Conservation (phyloP, 2,888 invertebrate species). For the Leptopilina drosophilae region DNA sequence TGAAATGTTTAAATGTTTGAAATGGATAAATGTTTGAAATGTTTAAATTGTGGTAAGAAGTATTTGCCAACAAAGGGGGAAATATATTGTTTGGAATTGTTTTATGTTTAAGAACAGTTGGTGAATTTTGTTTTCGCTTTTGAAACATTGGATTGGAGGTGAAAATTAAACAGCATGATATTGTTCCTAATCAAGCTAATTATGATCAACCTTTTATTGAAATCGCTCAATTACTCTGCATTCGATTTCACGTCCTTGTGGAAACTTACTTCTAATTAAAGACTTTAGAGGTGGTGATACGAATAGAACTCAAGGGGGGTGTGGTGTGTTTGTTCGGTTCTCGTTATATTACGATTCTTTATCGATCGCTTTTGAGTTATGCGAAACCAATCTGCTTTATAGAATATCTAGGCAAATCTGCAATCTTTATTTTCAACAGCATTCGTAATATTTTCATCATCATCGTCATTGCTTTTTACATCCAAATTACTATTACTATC, state of each 20-base stretch:
- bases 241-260: slow-evolving; percentile 45
- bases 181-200: not conserved
- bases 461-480: not conserved
- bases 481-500: no score
- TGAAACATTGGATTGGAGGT: no score
- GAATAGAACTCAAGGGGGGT: slow-evolving; percentile 49
- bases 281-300: slow-evolving; percentile 43
- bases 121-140: no score
- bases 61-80: no score
- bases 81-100: no score
- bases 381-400: slow-evolving; percentile 35
- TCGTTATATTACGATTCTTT: slow-evolving; percentile 59
- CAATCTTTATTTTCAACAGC: not conserved
- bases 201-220: slow-evolving; percentile 32
- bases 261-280: slow-evolving; percentile 49
- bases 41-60: no score
- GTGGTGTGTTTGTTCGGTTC: slow-evolving; percentile 62
- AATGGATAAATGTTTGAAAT: no score
- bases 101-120: no score
- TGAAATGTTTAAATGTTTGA: no score
- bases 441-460: not conserved
- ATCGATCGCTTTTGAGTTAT: slow-evolving; percentile 58
- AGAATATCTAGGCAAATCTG: slow-evolving; percentile 5
- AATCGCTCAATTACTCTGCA: slow-evolving; percentile 33
- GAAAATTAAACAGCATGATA: no score